Percentiles rank a stretch among this genome's conserved stretches.
phyloP scores from a whole-genome alignment of 2,113 vertebrate genomes.

The Tachuris rubrigastra region DNA sequence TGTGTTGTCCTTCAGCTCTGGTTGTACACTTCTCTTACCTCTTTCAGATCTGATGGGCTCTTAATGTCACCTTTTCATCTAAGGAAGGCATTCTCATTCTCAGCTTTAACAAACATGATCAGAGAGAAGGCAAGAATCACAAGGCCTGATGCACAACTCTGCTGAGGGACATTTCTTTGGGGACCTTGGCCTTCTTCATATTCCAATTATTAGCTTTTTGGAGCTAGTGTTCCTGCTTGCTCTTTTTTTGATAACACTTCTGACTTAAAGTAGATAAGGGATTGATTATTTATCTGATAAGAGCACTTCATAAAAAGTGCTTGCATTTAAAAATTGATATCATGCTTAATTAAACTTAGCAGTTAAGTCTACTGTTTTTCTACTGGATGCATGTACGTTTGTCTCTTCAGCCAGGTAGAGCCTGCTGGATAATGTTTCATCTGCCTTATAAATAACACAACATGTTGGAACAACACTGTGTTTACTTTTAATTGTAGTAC shows the following conservation, averaged over 20 bases:
- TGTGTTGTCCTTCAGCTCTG: not conserved
- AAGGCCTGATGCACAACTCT: not conserved
- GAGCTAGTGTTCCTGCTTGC: not conserved
- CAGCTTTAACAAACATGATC: not conserved
- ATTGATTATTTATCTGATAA: not conserved
- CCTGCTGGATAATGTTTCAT: slow-evolving; percentile 69
- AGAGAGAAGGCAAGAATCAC: not conserved
- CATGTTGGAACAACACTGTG: slow-evolving; percentile 19
- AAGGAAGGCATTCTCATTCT: not conserved
- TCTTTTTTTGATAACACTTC: not conserved
- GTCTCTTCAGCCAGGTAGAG: slow-evolving; percentile 68
- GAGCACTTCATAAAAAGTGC: not conserved
- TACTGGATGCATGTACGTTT: not conserved
- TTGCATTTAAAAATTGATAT: not conserved
- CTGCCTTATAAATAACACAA: slow-evolving; percentile 39
- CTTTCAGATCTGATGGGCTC: not conserved
- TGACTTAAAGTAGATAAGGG: not conserved
- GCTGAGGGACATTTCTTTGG: not conserved
- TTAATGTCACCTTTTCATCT: not conserved
- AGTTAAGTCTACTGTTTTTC: slow-evolving; percentile 61
- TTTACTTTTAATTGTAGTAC: slow-evolving; percentile 47
- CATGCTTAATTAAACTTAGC: slow-evolving; percentile 38
- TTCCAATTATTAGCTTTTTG: not conserved
- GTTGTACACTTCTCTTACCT: not conserved
- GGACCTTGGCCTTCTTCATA: not conserved